A percentile compares a stretch with the other conserved stretches of the same genome.
Conservation (phyloP, 1,140 invertebrate species). For the Pectinophora gossypiella region DNA sequence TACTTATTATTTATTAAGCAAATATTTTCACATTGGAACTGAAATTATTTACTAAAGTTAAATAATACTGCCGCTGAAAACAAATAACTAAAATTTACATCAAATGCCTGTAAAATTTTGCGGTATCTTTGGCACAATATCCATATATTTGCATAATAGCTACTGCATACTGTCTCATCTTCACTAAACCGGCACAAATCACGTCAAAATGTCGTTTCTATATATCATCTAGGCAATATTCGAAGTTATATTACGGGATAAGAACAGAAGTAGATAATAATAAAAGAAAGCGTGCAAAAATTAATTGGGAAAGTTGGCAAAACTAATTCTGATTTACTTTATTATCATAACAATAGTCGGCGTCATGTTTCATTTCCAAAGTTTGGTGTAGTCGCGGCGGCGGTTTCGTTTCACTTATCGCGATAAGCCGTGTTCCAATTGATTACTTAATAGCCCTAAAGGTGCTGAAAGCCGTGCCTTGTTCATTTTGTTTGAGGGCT, state of each 20-base stretch:
- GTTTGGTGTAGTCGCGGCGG: neutral
- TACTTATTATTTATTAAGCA: no score
- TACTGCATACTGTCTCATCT: neutral
- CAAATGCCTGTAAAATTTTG: neutral
- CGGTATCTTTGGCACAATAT: neutral
- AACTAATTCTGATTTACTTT: neutral
- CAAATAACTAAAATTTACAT: neutral
- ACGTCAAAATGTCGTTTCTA: no score
- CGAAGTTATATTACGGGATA: no score
- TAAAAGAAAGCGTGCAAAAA: neutral
- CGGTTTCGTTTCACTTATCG: slow-evolving; percentile 20
- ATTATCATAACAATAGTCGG: neutral
- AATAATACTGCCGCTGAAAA: no score
- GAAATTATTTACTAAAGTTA: no score
- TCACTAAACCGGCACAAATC: no score
- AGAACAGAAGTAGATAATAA: neutral
- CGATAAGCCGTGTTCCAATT: slow-evolving; percentile 21
- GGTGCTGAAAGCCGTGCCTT: slow-evolving; percentile 10
- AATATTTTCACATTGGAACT: no score
- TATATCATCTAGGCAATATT: no score
- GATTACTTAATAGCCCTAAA: slow-evolving; percentile 25
- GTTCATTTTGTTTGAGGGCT: slow-evolving; percentile 8
- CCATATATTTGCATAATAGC: neutral
- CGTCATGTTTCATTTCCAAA: neutral
- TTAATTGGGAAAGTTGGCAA: neutral